These are phyloP conservation scores for Emberiza fucata DNA, from an alignment of 2,113 vertebrate genomes.

Conservation along the genomic window DNA sequence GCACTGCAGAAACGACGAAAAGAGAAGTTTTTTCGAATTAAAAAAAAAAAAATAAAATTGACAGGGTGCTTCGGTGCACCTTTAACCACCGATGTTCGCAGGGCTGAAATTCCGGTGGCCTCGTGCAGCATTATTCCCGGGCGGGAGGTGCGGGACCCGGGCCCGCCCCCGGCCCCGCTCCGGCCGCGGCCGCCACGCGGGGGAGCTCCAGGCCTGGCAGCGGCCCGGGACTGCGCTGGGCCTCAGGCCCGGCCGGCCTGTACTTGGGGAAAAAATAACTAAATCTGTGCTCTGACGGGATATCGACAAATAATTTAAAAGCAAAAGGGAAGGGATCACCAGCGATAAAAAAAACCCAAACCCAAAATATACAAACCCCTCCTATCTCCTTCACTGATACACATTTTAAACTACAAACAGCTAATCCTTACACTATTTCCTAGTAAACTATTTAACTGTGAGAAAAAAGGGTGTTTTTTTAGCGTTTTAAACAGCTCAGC, in stretches of 20 bases:
- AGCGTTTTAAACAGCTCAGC: conserved; percentile 58
- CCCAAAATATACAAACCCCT: neutral
- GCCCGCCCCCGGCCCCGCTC: neutral
- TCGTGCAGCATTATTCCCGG: neutral
- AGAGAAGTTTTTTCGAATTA: no score
- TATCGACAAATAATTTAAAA: neutral
- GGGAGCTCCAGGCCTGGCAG: conserved; percentile 67
- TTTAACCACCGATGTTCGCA: rapidly evolving
- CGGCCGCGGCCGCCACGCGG: conserved; percentile 47
- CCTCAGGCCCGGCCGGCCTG: neutral
- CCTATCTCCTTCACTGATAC: neutral
- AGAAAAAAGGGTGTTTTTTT: neutral
- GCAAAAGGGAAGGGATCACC: neutral
- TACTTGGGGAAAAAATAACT: neutral
- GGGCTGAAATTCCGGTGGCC: rapidly evolving
- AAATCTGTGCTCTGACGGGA: neutral
- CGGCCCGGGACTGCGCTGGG: neutral
- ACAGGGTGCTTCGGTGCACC: rapidly evolving
- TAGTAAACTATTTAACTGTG: conserved; percentile 45
- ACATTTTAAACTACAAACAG: neutral
- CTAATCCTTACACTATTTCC: conserved; percentile 23
- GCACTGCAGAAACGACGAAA: rapidly evolving
- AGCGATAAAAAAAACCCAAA: neutral
- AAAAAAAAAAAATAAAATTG: neutral
- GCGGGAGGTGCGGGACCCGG: rapidly evolving